A percentile compares a stretch with the other conserved stretches of the same genome.
phyloP scores from a whole-genome alignment of 2,113 vertebrate species.

The Saccopteryx bilineata region DNA sequence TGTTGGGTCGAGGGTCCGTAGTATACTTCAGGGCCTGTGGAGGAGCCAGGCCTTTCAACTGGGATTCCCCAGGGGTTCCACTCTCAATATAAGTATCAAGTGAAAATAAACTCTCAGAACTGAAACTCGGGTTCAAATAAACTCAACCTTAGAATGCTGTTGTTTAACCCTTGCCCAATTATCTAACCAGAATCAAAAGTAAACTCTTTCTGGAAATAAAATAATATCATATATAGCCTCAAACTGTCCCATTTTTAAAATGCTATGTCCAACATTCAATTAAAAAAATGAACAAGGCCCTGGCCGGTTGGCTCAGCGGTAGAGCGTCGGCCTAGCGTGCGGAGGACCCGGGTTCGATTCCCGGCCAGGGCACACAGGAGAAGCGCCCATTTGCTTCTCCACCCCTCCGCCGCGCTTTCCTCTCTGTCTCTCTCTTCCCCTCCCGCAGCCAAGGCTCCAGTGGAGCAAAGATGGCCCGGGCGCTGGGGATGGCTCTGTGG shows the following conservation, averaged over 20 bases:
- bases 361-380: no score
- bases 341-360: no score
- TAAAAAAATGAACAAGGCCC: background rate
- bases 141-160: background rate
- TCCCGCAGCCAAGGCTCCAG: no score
- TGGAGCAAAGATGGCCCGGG: no score
- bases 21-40: background rate
- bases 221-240: background rate
- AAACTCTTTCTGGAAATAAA: slow-evolving; percentile 27
- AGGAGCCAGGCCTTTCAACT: background rate
- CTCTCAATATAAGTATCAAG: background rate
- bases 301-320: no score
- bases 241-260: background rate
- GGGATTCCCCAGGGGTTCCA: background rate
- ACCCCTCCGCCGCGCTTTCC: no score
- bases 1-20: background rate
- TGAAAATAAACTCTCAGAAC: background rate
- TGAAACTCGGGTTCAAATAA: slow-evolving; percentile 4
- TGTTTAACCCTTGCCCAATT: background rate
- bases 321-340: no score
- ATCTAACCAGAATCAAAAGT: slow-evolving; percentile 1
- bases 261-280: background rate
- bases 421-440: no score
- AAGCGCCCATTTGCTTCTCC: no score
- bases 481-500: no score